phyloP scores from a whole-genome alignment of 2,113 vertebrate genomes.

The Prinia subflava region DNA sequence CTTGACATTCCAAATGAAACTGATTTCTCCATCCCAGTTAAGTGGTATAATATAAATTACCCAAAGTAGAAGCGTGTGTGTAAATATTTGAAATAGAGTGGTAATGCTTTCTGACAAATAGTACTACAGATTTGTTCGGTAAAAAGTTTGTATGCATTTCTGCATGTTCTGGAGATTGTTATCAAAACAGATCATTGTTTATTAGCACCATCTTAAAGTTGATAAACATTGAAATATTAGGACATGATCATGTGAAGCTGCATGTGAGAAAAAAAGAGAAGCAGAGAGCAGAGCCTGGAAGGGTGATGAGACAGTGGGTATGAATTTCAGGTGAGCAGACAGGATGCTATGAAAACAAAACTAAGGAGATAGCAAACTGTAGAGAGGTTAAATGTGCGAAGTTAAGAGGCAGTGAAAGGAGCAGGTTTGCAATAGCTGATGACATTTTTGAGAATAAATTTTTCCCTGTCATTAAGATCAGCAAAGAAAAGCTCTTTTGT shows the following conservation, averaged over 20 bases:
- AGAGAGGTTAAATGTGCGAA: not conserved
- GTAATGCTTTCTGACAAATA: not conserved
- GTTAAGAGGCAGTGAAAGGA: not conserved
- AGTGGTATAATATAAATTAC: not conserved
- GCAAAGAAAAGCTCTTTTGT: not conserved
- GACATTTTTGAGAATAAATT: not conserved
- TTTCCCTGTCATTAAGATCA: not conserved
- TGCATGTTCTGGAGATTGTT: not conserved
- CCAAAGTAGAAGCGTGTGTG: not conserved
- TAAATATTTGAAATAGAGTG: slow-evolving; percentile 7
- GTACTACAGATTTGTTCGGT: not conserved
- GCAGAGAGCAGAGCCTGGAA: not conserved
- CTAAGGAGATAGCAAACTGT: not conserved
- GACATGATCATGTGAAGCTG: not conserved
- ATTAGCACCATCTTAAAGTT: not conserved
- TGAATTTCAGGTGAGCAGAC: not conserved
- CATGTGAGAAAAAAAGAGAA: not conserved
- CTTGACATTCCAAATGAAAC: not conserved
- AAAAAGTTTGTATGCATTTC: not conserved
- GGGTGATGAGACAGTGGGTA: not conserved
- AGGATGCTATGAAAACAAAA: not conserved
- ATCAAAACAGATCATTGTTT: not conserved
- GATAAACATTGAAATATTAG: not conserved
- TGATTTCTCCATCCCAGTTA: not conserved
- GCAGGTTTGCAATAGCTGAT: not conserved